Base-by-base conservation (phyloP, 2,113 vertebrate genomes). In the Probosciger aterrimus region DNA sequence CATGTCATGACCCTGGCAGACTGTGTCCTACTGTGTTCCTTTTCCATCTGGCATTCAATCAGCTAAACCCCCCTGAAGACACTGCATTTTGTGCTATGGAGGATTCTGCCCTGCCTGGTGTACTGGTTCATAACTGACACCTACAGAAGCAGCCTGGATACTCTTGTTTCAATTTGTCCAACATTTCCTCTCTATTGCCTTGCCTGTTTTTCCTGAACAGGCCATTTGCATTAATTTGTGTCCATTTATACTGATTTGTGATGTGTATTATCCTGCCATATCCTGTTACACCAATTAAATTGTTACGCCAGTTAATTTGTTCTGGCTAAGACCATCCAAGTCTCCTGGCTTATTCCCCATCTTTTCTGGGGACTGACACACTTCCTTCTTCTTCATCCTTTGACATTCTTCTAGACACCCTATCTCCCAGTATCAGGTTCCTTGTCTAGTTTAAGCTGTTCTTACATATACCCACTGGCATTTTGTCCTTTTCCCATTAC, bases 161-260 rank as follows among this genome's bases (percentile, higher is more conserved):
- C 4, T 69, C 35, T 88, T 53, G 65, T 43, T 69, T 14, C 28
- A 91, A 93, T 95, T 93, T 92, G 64, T 68, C 23, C 18, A 84
- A 13, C 77, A 89, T 96, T 97, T 97, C 95, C 94, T 91, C 74
- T 86, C 74, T 41, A n/a, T 79, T 95, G 30, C 57, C 43, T 76
- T 71, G 77, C 47, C 80, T 95, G 81, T 71, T 92, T 28, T 93
- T 84, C 55, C 91, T 91, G 92, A 92, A 82, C 55, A 60, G 44
- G 33, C 24, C 18, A 47, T 91, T 93, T 87, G 15, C 44, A 60
- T 81, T 84, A 78, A 92, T 95, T 91, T 93, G 3, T 93, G 82
- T 55, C 39, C 2, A 35, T 86, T 95, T 91, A 68, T 87, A 55
- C 27, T 2, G 2, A 60, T 92, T 89, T 82, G 39, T 67, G 60